Percentiles rank a stretch among this genome's conserved stretches.
Conservation (phyloP, 2,888 invertebrate species). For the Cephonodes hylas region DNA sequence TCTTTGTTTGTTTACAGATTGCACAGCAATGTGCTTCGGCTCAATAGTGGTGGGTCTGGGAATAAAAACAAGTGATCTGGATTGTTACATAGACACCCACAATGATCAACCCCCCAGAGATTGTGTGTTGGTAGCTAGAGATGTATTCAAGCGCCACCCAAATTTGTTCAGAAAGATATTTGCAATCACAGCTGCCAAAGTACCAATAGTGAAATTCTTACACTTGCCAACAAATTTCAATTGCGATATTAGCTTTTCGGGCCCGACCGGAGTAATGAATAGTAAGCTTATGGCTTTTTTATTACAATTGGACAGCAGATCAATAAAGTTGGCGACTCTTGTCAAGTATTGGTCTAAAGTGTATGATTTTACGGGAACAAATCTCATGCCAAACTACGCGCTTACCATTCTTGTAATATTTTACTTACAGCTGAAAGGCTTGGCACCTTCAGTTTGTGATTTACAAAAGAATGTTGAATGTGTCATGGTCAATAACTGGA, state of each 20-base stretch:
- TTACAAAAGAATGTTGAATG: slow-evolving; percentile 58
- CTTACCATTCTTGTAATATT: slow-evolving; percentile 85
- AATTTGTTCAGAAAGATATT: slow-evolving; percentile 75
- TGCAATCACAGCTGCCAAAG: slow-evolving; percentile 84
- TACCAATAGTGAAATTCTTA: slow-evolving; percentile 88
- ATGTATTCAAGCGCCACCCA: slow-evolving; percentile 50
- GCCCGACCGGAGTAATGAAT: slow-evolving; percentile 84
- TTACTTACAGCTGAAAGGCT: slow-evolving; percentile 83
- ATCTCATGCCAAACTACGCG: slow-evolving; percentile 84
- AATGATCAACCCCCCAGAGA: slow-evolving; percentile 20
- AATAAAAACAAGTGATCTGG: slow-evolving; percentile 87
- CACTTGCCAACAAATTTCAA: slow-evolving; percentile 81
- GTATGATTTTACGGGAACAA: slow-evolving; percentile 78
- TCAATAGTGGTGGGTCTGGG: slow-evolving; percentile 87
- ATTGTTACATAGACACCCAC: slow-evolving; percentile 81
- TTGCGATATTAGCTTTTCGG: slow-evolving; percentile 87
- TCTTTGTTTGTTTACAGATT: slow-evolving; percentile 46
- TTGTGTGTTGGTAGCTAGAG: slow-evolving; percentile 47
- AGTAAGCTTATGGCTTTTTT: slow-evolving; percentile 83
- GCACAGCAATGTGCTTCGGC: slow-evolving; percentile 82
- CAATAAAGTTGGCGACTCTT: slow-evolving; percentile 82
- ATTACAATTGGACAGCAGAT: slow-evolving; percentile 76
- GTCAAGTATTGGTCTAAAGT: slow-evolving; percentile 88
- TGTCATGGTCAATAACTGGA: slow-evolving; percentile 78
- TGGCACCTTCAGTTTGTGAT: slow-evolving; percentile 78